These are phyloP conservation scores for Dorcus parallelipipedus DNA, from an alignment of 2,888 invertebrate genomes.

Conservation along the genomic window DNA sequence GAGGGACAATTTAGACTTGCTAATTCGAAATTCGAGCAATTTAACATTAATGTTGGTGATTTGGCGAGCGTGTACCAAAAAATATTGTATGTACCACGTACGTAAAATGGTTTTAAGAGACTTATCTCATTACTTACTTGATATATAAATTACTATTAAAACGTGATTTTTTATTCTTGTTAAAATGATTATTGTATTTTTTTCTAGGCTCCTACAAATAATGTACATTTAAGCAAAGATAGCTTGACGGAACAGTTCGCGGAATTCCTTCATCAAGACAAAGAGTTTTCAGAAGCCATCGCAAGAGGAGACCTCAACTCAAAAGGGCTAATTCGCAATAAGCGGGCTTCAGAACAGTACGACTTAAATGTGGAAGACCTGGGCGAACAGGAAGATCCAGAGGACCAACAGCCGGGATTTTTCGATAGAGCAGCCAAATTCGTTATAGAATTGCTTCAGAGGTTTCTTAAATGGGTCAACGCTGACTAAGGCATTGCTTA, in stretches of 20 bases:
- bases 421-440: conserved; percentile 48
- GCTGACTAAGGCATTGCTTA: conserved; percentile 29
- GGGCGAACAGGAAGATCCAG: conserved; percentile 17
- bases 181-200: neutral
- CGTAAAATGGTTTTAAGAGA: too few species aligned
- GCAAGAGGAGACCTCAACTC: conserved; percentile 5
- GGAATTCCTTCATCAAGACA: conserved; percentile 42
- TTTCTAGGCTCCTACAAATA: neutral
- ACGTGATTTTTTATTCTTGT: too few species aligned
- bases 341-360: conserved; percentile 24
- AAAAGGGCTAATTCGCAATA: conserved; percentile 16
- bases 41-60: too few species aligned
- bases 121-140: too few species aligned
- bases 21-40: too few species aligned
- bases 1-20: too few species aligned
- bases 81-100: too few species aligned
- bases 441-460: conserved; percentile 46
- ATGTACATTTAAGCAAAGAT: conserved; percentile 3
- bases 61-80: too few species aligned
- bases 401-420: conserved; percentile 38
- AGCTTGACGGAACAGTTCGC: conserved; percentile 38
- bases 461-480: conserved; percentile 51
- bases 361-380: conserved; percentile 10
- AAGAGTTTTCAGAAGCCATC: conserved; percentile 27
- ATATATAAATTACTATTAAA: too few species aligned